Percentiles rank a stretch among this genome's conserved stretches.
phyloP scores from a whole-genome alignment of 2,797 vertebrate genomes.

The Coluber constrictor region DNA sequence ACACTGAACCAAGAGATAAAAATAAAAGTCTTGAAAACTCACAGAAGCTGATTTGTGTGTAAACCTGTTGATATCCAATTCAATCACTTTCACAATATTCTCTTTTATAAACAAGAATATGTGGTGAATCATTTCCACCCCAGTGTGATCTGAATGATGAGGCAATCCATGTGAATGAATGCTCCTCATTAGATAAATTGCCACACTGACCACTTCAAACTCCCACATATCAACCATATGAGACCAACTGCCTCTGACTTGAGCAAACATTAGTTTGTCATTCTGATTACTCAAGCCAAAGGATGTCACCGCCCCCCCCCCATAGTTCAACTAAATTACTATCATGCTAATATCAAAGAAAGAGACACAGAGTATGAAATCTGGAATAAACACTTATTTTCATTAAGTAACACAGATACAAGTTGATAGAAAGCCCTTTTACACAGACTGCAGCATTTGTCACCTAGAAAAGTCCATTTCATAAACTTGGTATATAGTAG shows the following conservation, averaged over 20 bases:
- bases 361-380: neutral
- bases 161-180: neutral
- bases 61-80: neutral
- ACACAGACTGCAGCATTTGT: conserved; percentile 46
- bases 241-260: neutral
- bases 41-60: neutral
- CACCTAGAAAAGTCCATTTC: conserved; percentile 42
- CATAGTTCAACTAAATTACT: neutral
- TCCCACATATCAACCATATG: neutral
- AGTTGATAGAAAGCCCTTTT: conserved; percentile 34
- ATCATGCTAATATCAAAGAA: neutral
- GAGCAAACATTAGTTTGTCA: neutral
- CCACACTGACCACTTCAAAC: neutral
- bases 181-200: neutral
- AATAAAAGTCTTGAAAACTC: neutral
- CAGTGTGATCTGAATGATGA: neutral
- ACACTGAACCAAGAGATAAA: neutral
- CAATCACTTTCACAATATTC: neutral
- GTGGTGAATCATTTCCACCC: neutral
- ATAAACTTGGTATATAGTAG: conserved; percentile 1
- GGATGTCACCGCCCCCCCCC: neutral
- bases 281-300: neutral
- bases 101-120: neutral
- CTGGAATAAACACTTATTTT: neutral
- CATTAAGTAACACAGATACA: conserved; percentile 11